A percentile compares a stretch with the other conserved stretches of the same genome.
phyloP scores from a whole-genome alignment of 1,140 invertebrate genomes.

The Nephila pilipes region DNA sequence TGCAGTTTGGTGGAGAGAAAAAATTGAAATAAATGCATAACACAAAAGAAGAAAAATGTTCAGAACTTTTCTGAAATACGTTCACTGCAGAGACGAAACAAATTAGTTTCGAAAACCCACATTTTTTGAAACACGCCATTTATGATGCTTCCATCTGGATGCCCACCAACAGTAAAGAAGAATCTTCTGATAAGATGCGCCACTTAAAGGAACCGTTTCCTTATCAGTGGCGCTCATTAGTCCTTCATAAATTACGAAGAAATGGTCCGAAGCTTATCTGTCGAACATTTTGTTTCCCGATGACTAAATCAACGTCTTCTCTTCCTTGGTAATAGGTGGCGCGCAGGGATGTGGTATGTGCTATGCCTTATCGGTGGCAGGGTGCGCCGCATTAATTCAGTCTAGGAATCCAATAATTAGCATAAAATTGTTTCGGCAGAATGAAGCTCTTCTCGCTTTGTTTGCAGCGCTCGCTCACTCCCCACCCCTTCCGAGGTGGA shows the following conservation, averaged over 20 bases:
- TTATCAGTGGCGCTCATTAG: slow-evolving; percentile 53
- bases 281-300: slow-evolving; percentile 43
- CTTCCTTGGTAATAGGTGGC: background rate
- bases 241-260: slow-evolving; percentile 63
- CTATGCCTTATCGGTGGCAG: slow-evolving; percentile 39
- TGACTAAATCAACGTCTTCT: slow-evolving; percentile 58
- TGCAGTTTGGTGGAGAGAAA: too few relatives aligned
- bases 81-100: too few relatives aligned
- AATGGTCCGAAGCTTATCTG: slow-evolving; percentile 51
- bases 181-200: background rate
- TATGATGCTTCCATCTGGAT: too few relatives aligned
- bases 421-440: slow-evolving; percentile 54
- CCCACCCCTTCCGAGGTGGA: background rate
- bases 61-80: too few relatives aligned
- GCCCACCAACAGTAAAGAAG: background rate
- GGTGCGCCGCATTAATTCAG: slow-evolving; percentile 74
- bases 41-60: too few relatives aligned
- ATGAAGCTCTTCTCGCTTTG: slow-evolving; percentile 2
- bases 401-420: slow-evolving; percentile 67
- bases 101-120: too few relatives aligned
- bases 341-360: background rate
- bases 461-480: background rate
- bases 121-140: too few relatives aligned
- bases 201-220: slow-evolving; percentile 5
- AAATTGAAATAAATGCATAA: too few relatives aligned